These are phyloP conservation scores for Sebastes diaconus DNA, from an alignment of 2,797 vertebrate species.

Conservation along the genomic window DNA sequence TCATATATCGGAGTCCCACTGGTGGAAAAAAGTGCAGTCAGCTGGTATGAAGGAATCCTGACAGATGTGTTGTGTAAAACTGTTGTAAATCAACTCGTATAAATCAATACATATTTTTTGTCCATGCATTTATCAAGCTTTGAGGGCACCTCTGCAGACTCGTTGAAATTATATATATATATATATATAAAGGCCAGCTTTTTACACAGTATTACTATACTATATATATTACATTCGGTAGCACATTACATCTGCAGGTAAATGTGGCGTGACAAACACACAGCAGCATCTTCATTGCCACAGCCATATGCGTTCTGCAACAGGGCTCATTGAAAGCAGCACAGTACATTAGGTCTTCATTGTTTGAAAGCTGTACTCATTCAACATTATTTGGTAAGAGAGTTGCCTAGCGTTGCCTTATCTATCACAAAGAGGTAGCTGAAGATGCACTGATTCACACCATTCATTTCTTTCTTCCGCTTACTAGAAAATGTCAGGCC, in stretches of 20 bases:
- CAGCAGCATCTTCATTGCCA: background rate
- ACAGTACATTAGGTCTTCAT: slow-evolving; percentile 34
- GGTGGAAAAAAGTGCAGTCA: background rate
- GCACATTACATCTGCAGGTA: slow-evolving; percentile 1
- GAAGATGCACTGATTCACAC: slow-evolving; percentile 43
- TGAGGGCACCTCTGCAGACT: background rate
- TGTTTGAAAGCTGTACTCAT: slow-evolving; percentile 31
- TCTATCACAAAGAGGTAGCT: slow-evolving; percentile 40
- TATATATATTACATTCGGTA: background rate
- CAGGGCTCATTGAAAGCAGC: slow-evolving; percentile 21
- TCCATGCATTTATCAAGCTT: slow-evolving; percentile 18
- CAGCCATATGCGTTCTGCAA: background rate
- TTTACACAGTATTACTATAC: background rate
- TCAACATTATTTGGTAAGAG: slow-evolving; percentile 19
- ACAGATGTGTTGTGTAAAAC: slow-evolving; percentile 9
- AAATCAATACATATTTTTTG: slow-evolving; percentile 30
- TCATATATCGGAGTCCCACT: background rate
- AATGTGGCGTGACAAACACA: background rate
- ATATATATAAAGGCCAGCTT: background rate
- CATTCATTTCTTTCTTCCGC: slow-evolving; percentile 52
- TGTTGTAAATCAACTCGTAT: slow-evolving; percentile 1
- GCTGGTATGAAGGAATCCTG: background rate
- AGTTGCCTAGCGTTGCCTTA: slow-evolving; percentile 18
- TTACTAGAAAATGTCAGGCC: slow-evolving; percentile 27
- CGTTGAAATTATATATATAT: no score